Percentiles rank a stretch among this genome's conserved stretches.
phyloP scores from a whole-genome alignment of 2,113 vertebrate genomes.

The Pollimyrus isidori region DNA sequence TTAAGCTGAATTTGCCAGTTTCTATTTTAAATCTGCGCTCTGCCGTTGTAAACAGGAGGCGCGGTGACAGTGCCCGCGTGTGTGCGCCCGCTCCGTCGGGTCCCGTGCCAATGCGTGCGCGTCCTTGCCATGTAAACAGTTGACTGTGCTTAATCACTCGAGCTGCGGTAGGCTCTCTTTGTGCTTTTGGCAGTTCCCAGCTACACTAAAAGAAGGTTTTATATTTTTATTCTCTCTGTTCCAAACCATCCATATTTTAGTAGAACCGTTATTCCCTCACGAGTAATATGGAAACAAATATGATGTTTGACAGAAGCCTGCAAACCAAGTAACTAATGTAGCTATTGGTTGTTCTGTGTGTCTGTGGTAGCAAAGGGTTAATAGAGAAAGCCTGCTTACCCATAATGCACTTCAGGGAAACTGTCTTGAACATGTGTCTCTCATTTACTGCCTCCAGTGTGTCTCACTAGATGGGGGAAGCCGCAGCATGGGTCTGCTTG shows the following conservation, averaged over 20 bases:
- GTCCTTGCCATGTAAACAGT: neutral
- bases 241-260: neutral
- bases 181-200: neutral
- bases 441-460: neutral
- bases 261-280: neutral
- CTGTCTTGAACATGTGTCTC: neutral
- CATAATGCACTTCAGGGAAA: neutral
- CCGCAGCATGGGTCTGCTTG: neutral
- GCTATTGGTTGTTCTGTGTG: neutral
- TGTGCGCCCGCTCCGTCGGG: neutral
- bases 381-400: neutral
- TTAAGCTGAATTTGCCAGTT: constrained; percentile 6
- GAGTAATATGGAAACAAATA: neutral
- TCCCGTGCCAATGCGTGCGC: neutral
- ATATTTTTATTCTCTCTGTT: neutral
- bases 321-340: neutral
- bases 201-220: constrained; percentile 3
- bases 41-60: neutral
- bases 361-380: neutral
- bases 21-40: neutral
- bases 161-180: neutral
- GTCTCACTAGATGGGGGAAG: neutral
- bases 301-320: neutral
- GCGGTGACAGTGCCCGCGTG: neutral
- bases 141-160: constrained; percentile 3